A percentile compares a stretch with the other conserved stretches of the same genome.
Conservation (phyloP, 2,113 vertebrate species). For the Seriola dumerili region DNA sequence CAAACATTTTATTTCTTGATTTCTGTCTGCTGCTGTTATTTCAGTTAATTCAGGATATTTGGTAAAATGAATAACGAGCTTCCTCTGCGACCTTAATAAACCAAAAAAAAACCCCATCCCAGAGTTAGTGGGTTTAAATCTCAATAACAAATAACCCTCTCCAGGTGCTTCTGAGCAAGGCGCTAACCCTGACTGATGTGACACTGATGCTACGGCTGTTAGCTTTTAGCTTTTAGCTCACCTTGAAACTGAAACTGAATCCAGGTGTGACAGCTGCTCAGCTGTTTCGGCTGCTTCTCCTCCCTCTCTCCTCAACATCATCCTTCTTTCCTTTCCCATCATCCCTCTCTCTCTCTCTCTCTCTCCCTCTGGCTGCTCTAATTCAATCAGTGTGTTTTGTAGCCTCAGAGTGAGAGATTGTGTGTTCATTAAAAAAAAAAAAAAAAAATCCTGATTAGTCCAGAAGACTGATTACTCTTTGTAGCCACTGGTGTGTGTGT, state of each 20-base stretch:
- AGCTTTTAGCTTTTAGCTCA: too few relatives aligned
- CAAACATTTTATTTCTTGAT: too few relatives aligned
- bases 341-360: background rate
- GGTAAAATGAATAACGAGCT: too few relatives aligned
- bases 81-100: too few relatives aligned
- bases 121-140: too few relatives aligned
- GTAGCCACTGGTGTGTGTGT: background rate
- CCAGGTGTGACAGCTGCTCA: slow-evolving; percentile 6
- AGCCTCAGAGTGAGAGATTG: slow-evolving; percentile 55
- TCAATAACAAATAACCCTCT: too few relatives aligned
- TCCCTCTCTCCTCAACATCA: background rate
- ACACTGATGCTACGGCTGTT: too few relatives aligned
- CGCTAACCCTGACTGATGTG: too few relatives aligned
- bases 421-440: slow-evolving; percentile 61
- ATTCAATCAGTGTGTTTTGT: slow-evolving; percentile 59
- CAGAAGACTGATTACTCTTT: slow-evolving; percentile 54
- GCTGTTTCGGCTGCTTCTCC: background rate
- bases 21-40: too few relatives aligned
- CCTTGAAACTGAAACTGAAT: background rate
- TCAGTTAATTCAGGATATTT: too few relatives aligned
- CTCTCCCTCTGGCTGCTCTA: slow-evolving; percentile 26
- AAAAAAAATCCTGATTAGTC: slow-evolving; percentile 67
- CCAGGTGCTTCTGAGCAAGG: too few relatives aligned
- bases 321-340: background rate
- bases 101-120: too few relatives aligned